Base-by-base conservation (phyloP, 2,113 vertebrate species). In the Aramus guarauna region DNA sequence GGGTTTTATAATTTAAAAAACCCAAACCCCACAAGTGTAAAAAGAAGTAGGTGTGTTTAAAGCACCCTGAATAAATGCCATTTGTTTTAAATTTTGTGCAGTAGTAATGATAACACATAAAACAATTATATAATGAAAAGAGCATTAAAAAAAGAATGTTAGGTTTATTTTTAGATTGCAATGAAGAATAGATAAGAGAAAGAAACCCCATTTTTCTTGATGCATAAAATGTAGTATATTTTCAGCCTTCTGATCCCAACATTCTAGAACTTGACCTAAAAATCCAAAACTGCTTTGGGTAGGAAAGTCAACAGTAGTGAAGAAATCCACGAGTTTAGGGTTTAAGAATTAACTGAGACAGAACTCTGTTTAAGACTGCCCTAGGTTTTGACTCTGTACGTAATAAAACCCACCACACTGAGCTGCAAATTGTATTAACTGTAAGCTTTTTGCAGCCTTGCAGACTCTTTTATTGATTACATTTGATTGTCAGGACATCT, bases 341-440 rank as follows among this genome's bases (percentile, higher is more conserved):
- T 60, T 92, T 94, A 96, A 97, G 71, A 68, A 71, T 81, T 81
- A 43, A 56, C 64, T 66, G 9, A 43, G 71, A 66, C 36, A 60
- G 58, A 80, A 18, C 9, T 27, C 37, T 59, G 41, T 83, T 76
- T 66, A 37, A 90, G 62, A 27, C 71, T 72, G 68, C 45, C 13
- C 9, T 9, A 34, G 66, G n/a, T 92, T 95, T 94, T 95, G 83
- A 64, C 58, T 95, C 62, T 88, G 15, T 92, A 92, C 80, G 74
- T 95, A 71, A 79, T 95, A 67, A 92, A 96, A 85, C 43, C 6
- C 14, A 43, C 26, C 53, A 71, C 59, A 74, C 64, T 69, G n/a
- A 91, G 69, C 76, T 96, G 83, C 60, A 94, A 77, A 92, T 85
- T 89, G 30, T 80, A 88, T 95, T 96, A 97, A 43, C 88, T 93